phyloP scores from a whole-genome alignment of 2,113 vertebrate genomes.

The Nothobranchius furzeri region DNA sequence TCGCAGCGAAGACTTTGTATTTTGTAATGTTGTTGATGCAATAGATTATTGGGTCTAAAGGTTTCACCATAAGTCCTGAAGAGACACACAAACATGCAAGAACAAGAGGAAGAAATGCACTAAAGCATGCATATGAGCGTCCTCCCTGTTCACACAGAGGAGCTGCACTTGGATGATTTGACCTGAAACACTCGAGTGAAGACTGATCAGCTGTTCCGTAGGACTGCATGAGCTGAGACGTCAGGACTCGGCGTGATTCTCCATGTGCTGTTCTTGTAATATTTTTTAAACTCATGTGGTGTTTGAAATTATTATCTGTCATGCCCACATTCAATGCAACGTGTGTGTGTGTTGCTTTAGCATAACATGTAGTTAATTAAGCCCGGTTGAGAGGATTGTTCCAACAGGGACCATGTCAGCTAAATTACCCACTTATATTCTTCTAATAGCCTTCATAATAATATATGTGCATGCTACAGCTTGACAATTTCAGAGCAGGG shows the following conservation, averaged over 20 bases:
- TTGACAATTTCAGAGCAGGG: constrained; percentile 12
- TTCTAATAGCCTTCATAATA: constrained; percentile 26
- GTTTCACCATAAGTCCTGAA: no score
- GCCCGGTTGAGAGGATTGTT: constrained; percentile 13
- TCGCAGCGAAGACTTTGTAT: no score
- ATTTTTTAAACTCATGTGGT: not conserved
- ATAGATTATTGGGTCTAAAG: no score
- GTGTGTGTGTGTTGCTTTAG: constrained; percentile 1
- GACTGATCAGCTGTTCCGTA: constrained; percentile 32
- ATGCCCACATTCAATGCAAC: not conserved
- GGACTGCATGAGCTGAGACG: constrained; percentile 29
- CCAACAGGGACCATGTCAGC: constrained; percentile 26
- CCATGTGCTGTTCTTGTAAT: not conserved
- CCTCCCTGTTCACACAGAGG: constrained; percentile 24
- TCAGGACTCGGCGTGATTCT: not conserved
- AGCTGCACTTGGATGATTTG: not conserved
- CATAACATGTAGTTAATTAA: constrained; percentile 18
- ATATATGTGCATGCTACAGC: constrained; percentile 28
- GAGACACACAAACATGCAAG: constrained; percentile 24
- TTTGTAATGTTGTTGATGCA: no score
- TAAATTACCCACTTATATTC: constrained; percentile 41
- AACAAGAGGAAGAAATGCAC: constrained; percentile 51
- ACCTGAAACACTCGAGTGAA: constrained; percentile 41
- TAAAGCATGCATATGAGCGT: constrained; percentile 44
- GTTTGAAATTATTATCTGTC: not conserved